A percentile compares a stretch with the other conserved stretches of the same genome.
phyloP scores from a whole-genome alignment of 2,888 invertebrate genomes.

The Polylopha cassiicola region DNA sequence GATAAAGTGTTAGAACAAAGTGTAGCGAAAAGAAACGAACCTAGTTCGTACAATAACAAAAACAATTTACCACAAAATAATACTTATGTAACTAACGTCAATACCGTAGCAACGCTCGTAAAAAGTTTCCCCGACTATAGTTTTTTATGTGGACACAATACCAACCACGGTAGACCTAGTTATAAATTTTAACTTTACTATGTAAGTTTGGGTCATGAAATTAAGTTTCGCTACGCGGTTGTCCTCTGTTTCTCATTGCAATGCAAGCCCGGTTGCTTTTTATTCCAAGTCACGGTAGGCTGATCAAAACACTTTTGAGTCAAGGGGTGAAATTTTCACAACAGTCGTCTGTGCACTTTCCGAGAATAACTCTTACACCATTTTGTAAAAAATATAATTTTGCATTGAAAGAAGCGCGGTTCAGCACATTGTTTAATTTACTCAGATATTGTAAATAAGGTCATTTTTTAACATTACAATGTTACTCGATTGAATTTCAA shows the following conservation, averaged over 20 bases:
- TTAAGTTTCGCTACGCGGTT: constrained; percentile 36
- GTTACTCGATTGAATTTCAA: no score
- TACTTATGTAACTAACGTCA: no score
- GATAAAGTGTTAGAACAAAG: no score
- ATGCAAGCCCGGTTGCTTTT: constrained; percentile 43
- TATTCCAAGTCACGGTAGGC: constrained; percentile 46
- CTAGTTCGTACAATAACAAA: no score
- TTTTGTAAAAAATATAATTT: constrained; percentile 1
- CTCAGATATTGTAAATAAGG: constrained; percentile 12
- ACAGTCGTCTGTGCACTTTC: constrained; percentile 27
- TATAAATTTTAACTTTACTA: constrained; percentile 22
- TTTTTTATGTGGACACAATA: no score
- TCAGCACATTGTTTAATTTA: no score
- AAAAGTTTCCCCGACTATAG: no score
- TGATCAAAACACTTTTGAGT: constrained; percentile 51
- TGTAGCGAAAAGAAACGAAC: no score
- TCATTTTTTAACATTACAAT: no score
- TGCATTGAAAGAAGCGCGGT: neutral
- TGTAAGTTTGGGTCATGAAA: constrained; percentile 32
- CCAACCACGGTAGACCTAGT: constrained; percentile 15
- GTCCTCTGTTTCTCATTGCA: constrained; percentile 42
- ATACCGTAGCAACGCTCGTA: no score
- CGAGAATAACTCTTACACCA: constrained; percentile 3
- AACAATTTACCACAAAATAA: no score
- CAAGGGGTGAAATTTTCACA: constrained; percentile 32